These are phyloP conservation scores for Listrodromus nycthemerus DNA, from an alignment of 2,888 invertebrate genomes.

Conservation along the genomic window DNA sequence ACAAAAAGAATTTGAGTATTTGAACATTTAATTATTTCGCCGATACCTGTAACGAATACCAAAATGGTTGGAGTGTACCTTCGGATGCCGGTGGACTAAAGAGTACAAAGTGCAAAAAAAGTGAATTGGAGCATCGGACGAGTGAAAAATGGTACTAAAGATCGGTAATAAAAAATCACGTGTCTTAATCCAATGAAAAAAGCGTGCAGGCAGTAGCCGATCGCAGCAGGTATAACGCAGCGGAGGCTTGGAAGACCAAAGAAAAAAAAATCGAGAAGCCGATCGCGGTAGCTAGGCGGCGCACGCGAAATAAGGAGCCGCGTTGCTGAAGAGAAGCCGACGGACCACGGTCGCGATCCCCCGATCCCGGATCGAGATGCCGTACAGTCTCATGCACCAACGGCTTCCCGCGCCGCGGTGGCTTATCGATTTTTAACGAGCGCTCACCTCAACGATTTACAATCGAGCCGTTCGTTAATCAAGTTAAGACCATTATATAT, in stretches of 20 bases:
- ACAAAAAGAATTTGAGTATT: too few species aligned
- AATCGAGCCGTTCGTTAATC: constrained; percentile 73
- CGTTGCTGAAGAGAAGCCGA: constrained; percentile 40
- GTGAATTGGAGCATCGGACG: not conserved
- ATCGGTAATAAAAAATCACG: constrained; percentile 10
- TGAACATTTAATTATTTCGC: not conserved
- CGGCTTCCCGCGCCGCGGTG: constrained; percentile 54
- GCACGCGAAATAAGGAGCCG: constrained; percentile 42
- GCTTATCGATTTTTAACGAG: constrained; percentile 73
- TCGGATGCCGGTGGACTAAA: not conserved
- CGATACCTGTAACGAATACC: not conserved
- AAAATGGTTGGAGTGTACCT: not conserved
- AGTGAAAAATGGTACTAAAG: constrained; percentile 1
- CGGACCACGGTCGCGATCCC: constrained; percentile 36
- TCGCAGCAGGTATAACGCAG: constrained; percentile 4
- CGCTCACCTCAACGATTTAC: constrained; percentile 70
- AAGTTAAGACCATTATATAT: constrained; percentile 68
- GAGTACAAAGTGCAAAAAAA: not conserved
- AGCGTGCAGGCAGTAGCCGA: constrained; percentile 24
- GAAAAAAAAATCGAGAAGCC: constrained; percentile 57
- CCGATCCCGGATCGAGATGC: constrained; percentile 40
- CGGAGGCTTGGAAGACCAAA: not conserved
- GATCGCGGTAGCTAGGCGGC: constrained; percentile 49
- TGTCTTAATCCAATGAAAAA: not conserved
- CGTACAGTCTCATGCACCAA: constrained; percentile 19